Percentiles rank a stretch among this genome's conserved stretches.
Conservation (phyloP, 2,888 invertebrate species). For the Griposia aprilina region DNA sequence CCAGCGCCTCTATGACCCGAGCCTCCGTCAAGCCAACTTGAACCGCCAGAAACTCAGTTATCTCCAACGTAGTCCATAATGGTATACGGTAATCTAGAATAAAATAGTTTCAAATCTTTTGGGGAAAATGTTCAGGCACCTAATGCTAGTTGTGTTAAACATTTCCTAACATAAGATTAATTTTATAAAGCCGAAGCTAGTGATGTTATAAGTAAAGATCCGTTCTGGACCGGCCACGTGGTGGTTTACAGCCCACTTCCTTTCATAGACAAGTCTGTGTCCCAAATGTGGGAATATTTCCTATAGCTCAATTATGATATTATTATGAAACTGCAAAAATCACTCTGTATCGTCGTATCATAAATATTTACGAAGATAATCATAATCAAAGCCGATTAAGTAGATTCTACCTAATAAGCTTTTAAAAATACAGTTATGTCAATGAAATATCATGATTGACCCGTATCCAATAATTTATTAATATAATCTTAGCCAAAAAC, state of each 20-base stretch:
- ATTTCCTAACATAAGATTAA: not conserved
- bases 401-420: not conserved
- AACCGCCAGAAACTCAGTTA: conserved; percentile 71
- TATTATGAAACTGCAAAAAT: not conserved
- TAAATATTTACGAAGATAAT: not conserved
- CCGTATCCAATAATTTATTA: not conserved
- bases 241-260: not conserved
- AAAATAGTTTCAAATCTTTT: not conserved
- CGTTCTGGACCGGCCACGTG: not conserved
- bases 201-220: not conserved
- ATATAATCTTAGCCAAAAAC: not conserved
- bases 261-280: not conserved
- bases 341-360: not conserved
- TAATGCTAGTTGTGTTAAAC: not conserved
- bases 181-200: not conserved
- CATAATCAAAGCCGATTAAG: not conserved
- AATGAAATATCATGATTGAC: not conserved
- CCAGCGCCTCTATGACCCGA: conserved; percentile 54
- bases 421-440: not conserved
- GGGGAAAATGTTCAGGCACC: not conserved
- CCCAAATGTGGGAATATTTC: not conserved
- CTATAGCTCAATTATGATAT: not conserved
- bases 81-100: conserved; percentile 76
- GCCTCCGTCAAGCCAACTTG: conserved; percentile 64
- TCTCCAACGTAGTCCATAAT: conserved; percentile 78